phyloP scores from a whole-genome alignment of 2,113 vertebrate genomes.

The Taxidea taxus region DNA sequence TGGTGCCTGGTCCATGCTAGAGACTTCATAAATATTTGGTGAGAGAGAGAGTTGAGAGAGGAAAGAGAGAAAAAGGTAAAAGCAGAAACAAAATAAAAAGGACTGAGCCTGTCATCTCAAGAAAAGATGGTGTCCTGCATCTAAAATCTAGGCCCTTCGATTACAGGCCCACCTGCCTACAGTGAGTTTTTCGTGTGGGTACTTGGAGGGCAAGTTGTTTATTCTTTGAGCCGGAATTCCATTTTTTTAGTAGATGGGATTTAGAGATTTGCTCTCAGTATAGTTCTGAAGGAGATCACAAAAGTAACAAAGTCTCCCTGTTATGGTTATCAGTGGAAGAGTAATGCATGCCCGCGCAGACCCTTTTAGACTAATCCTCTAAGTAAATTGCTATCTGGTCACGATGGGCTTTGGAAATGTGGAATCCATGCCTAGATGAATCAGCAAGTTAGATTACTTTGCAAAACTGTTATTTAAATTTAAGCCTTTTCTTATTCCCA shows the following conservation, averaged over 20 bases:
- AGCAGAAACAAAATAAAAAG: not conserved
- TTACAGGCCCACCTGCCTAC: not conserved
- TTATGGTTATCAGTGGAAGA: not conserved
- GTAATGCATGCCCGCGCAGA: rapidly evolving
- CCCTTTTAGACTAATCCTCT: not conserved
- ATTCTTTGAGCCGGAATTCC: not conserved
- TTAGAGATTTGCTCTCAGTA: not conserved
- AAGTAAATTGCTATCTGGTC: not conserved
- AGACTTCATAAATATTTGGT: not conserved
- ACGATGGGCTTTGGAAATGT: not conserved
- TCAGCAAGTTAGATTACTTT: slow-evolving; percentile 34
- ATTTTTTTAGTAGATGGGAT: not conserved
- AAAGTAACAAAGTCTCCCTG: not conserved
- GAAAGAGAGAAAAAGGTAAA: not conserved
- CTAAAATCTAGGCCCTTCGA: not conserved
- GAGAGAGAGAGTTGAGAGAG: not conserved
- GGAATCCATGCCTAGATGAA: not conserved
- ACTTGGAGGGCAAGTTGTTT: not conserved
- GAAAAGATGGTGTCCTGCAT: not conserved
- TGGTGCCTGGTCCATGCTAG: not conserved
- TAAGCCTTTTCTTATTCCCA: slow-evolving; percentile 44
- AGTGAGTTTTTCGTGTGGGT: not conserved
- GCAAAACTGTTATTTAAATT: slow-evolving; percentile 54
- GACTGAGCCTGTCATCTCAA: not conserved
- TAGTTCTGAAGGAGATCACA: not conserved